Base-by-base conservation (phyloP, 2,113 vertebrate genomes). In the Herpailurus yagouaroundi region DNA sequence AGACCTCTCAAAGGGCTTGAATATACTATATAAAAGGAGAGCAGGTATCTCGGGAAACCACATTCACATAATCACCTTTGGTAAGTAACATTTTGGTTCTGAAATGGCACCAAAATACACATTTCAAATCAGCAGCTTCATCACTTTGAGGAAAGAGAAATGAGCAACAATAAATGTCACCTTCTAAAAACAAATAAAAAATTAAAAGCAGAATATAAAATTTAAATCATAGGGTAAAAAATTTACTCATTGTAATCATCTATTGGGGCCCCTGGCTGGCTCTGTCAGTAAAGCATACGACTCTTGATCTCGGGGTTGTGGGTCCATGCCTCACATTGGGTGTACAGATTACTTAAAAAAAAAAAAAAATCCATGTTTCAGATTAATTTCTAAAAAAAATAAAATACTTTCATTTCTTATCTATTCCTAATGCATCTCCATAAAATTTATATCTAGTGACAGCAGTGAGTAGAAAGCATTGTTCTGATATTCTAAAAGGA, bases 91-190 rank as follows among this genome's bases (percentile, higher is more conserved):
- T 38, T 95, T 85, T 21, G 27, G 45, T 85, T 95, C 71, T 86
- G 41, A 97, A 94, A 95, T 23, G 19, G 41, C 16, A 68, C n/a
- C 36, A 8, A 33, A 85, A 93, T 4, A 83, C 52, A 38, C 4
- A 79, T 95, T 90, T 90, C 41, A 89, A 86, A 91, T 95, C 60
- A 73, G 81, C 55, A 93, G 38, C 55, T 27, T 73, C 52, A 36
- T 84, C n/a, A 93, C 16, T 57, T 57, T 45, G 74, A 89, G 18
- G 48, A 88, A 45, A 87, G 52, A 74, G 45, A 94, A 93, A 94
- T 27, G 19, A 71, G 21, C 12, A 93, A 68, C n/a, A 88, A 83
- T 82, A 84, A 83, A 82, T 41, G 29, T 29, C 38, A 89, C 52
- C 12, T 63, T 55, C 77, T 93, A 73, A 86, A 52, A 93, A 86